Evolutionary conservation across 2,797 vertebrate species (phyloP), one percentile per base, ranked within the genome.

Genomic region (Enteromius unitaeniatus): DNA sequence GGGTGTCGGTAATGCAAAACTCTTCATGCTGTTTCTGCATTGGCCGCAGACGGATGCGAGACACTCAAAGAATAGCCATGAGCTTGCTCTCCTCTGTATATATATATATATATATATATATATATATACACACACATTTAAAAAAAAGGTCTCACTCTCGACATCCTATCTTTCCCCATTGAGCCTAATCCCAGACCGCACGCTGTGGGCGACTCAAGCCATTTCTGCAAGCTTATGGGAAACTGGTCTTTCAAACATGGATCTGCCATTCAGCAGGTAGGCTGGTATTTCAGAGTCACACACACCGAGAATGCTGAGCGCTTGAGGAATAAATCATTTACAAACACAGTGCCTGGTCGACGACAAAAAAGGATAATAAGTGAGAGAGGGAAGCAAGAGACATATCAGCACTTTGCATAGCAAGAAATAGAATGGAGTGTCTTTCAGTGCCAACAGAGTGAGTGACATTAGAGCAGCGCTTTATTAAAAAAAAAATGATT

Each of bases 21-120:
- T 65, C 60, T 78, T 3, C 2, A n/a, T 51, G 34, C 78, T 77
- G 73, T 58, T 79, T n/a, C 58, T 31, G 62, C 62, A 55, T 58
- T 6, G 64, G 72, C 51, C 47, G 45, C n/a, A 86, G 68, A 83
- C 6, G 21, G 80, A 83, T 64, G 21, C n/a, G 26, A 55, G 42
- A 49, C 15, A 37, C 65, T 34, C 26, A 72, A 49, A 74, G 42
- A 75, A 84, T 67, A 72, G 77, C 72, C 47, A 65, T 51, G 42
- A 72, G 47, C 74, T 78, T 85, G 84, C 82, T 82, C 74, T 86
- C 58, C 85, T 84, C 84, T 23, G 85, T 80, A 86, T 51, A 87
- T 76, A 60, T n/a, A n/a, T n/a, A n/a, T n/a, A n/a, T n/a, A n/a
- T n/a, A n/a, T n/a, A n/a, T n/a, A n/a, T n/a, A n/a, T n/a, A n/a